Conservation (phyloP, 2,113 vertebrate genomes). For the Istiophorus platypterus region DNA sequence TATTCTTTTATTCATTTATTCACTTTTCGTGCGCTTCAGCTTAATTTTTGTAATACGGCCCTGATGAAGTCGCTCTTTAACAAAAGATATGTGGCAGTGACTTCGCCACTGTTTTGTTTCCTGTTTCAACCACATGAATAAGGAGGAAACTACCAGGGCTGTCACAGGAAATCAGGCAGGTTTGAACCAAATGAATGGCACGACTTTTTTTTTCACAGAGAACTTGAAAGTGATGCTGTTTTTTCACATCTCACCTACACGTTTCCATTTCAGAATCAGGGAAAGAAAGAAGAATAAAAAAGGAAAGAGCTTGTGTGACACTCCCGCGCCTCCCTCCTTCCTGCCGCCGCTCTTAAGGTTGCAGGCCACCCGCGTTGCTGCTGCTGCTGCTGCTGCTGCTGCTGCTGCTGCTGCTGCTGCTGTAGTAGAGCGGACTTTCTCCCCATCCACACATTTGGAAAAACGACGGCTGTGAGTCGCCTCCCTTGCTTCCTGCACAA, state of each 20-base stretch:
- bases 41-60: background rate
- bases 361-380: background rate
- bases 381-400: background rate
- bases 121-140: constrained; percentile 78
- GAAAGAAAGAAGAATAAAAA: background rate
- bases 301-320: background rate
- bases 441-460: constrained; percentile 15
- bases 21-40: background rate
- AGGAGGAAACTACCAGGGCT: constrained; percentile 61
- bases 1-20: too few species aligned
- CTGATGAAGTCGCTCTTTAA: constrained; percentile 51
- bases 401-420: background rate
- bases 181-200: constrained; percentile 53
- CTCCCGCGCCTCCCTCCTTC: background rate
- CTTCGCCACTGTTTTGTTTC: constrained; percentile 55
- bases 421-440: background rate
- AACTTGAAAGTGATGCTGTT: constrained; percentile 53
- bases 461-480: constrained; percentile 17
- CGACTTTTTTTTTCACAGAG: constrained; percentile 40
- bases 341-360: constrained; percentile 6
- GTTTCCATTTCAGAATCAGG: constrained; percentile 55
- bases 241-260: constrained; percentile 57
- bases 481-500: background rate
- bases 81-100: constrained; percentile 7
- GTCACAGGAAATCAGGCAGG: constrained; percentile 64